Evolutionary conservation across 2,888 invertebrate genomes (phyloP).

Genomic region (Muschampia plurimacula): DNA sequence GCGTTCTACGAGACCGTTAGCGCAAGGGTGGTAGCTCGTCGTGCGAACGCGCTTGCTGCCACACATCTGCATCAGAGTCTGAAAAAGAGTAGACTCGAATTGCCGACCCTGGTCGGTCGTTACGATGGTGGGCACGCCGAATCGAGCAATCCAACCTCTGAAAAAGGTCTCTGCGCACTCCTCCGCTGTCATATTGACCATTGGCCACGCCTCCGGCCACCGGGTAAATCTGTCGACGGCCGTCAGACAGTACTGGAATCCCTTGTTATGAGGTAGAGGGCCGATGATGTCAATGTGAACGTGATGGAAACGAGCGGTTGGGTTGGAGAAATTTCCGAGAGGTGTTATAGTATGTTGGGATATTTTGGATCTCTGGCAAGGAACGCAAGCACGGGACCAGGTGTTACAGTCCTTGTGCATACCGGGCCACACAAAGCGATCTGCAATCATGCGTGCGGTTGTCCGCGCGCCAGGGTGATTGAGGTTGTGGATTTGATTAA

Average conservation of each 20-base stretch:
- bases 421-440: conserved; percentile 60
- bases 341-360: conserved; percentile 42
- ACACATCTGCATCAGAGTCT: conserved; percentile 7
- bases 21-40: conserved; percentile 41
- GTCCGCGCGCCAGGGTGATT: conserved; percentile 45
- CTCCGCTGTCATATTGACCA: conserved; percentile 41
- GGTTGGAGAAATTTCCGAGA: conserved; percentile 34
- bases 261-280: conserved; percentile 20
- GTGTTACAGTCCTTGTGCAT: conserved; percentile 40
- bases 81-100: conserved; percentile 39
- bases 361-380: conserved; percentile 53
- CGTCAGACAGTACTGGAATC: conserved; percentile 28
- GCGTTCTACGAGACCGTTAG: conserved; percentile 34
- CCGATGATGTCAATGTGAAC: conserved; percentile 60
- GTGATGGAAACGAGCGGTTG: conserved; percentile 42
- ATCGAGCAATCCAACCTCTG: conserved; percentile 40
- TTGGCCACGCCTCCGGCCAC: conserved; percentile 47
- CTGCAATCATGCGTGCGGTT: conserved; percentile 47
- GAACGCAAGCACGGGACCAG: conserved; percentile 54
- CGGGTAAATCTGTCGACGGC: conserved; percentile 25
- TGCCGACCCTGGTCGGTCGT: conserved; percentile 42
- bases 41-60: conserved; percentile 37
- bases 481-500: conserved; percentile 41
- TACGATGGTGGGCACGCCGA: conserved; percentile 38
- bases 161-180: conserved; percentile 39